Percentiles rank a stretch among this genome's conserved stretches.
These are phyloP conservation scores for Hypsopygia costalis DNA, from an alignment of 2,888 invertebrate species.

Conservation along the genomic window DNA sequence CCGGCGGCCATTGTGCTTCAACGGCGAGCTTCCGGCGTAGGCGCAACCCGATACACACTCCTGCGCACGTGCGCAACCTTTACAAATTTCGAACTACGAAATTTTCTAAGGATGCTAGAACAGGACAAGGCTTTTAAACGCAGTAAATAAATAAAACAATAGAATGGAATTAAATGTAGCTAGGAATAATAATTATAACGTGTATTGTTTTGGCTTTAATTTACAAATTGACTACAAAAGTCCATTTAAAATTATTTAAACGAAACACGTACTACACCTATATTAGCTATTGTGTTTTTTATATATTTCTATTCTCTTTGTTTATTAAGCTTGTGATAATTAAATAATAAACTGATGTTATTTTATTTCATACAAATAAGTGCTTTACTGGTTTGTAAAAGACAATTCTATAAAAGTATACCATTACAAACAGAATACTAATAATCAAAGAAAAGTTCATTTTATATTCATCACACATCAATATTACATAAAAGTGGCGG, in stretches of 20 bases:
- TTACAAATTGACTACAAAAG: background rate
- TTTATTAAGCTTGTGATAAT: background rate
- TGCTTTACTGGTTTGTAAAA: background rate
- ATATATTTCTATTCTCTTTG: background rate
- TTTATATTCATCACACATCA: slow-evolving; percentile 23
- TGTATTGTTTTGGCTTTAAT: background rate
- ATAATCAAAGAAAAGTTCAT: slow-evolving; percentile 27
- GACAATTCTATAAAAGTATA: background rate
- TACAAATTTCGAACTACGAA: slow-evolving; percentile 64
- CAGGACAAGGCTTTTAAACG: slow-evolving; percentile 25
- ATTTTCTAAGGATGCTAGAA: slow-evolving; percentile 47
- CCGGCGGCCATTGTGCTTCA: slow-evolving; percentile 74
- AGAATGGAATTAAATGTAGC: background rate
- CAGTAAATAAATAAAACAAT: slow-evolving; percentile 17
- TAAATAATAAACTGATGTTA: background rate
- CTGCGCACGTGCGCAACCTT: slow-evolving; percentile 79
- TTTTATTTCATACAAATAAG: background rate
- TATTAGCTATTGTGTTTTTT: background rate
- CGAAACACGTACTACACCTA: background rate
- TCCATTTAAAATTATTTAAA: background rate
- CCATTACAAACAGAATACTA: slow-evolving; percentile 9
- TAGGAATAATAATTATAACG: background rate
- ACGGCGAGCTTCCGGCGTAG: slow-evolving; percentile 74
- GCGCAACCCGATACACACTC: slow-evolving; percentile 79
- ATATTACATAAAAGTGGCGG: slow-evolving; percentile 31